A percentile compares a stretch with the other conserved stretches of the same genome.
These are phyloP conservation scores for Beaufortia kweichowensis DNA, from an alignment of 2,113 vertebrate genomes.

Conservation along the genomic window DNA sequence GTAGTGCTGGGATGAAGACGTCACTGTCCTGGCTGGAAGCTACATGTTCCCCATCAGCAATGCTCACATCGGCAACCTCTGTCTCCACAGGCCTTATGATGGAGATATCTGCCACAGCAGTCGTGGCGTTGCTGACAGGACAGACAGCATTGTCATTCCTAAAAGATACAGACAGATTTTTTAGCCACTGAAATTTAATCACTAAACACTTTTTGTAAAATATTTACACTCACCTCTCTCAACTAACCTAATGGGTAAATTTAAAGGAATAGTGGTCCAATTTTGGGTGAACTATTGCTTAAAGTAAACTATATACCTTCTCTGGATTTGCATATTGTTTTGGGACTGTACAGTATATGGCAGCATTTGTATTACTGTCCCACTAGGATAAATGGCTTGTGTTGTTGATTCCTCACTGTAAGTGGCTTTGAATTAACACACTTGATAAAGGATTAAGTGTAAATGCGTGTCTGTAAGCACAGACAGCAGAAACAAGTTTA, in stretches of 20 bases:
- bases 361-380: background rate
- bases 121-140: background rate
- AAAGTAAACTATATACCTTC: no score
- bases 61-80: background rate
- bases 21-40: slow-evolving; percentile 72
- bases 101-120: background rate
- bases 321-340: background rate
- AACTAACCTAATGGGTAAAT: no score
- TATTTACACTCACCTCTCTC: no score
- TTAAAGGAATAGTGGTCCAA: no score
- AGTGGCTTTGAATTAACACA: no score
- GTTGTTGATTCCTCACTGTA: background rate
- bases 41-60: slow-evolving; percentile 53
- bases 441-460: no score
- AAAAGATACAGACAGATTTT: slow-evolving; percentile 5
- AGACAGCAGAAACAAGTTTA: background rate
- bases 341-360: background rate
- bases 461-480: background rate
- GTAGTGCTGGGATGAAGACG: slow-evolving; percentile 23
- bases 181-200: background rate
- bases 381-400: background rate
- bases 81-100: slow-evolving; percentile 25
- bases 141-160: slow-evolving; percentile 15
- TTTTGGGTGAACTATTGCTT: no score
- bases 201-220: background rate